Conservation (phyloP, 2,888 invertebrate species). For the Melanostoma mellinum region DNA sequence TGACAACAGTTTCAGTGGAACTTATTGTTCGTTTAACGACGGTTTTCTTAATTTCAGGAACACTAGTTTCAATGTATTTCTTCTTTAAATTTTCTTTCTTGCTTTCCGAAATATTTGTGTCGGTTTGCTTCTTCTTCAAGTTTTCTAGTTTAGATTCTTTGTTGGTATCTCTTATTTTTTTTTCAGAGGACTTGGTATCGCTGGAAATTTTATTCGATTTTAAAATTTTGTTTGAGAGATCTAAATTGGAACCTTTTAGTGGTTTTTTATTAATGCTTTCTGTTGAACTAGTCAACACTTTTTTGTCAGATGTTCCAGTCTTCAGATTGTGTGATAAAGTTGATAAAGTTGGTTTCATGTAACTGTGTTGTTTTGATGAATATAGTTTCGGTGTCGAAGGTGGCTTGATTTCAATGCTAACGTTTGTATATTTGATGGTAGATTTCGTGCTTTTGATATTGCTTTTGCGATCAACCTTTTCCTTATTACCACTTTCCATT, state of each 20-base stretch:
- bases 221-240: too few relatives aligned
- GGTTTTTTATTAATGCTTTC: not conserved
- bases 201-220: too few relatives aligned
- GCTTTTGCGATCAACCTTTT: not conserved
- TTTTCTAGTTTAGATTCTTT: not conserved
- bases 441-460: not conserved
- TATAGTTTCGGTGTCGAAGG: slow-evolving; percentile 38
- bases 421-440: not conserved
- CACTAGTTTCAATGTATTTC: too few relatives aligned
- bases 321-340: slow-evolving; percentile 84
- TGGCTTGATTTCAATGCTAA: slow-evolving; percentile 19
- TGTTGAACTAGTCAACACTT: not conserved
- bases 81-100: too few relatives aligned
- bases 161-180: not conserved
- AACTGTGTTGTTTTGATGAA: slow-evolving; percentile 80
- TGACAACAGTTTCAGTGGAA: too few relatives aligned
- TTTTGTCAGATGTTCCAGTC: slow-evolving; percentile 78
- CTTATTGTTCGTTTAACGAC: too few relatives aligned
- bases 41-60: not conserved
- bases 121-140: too few relatives aligned
- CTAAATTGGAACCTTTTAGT: too few relatives aligned
- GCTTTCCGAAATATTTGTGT: too few relatives aligned
- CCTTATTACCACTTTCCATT: too few relatives aligned
- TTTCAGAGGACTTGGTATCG: too few relatives aligned
- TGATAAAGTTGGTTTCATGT: slow-evolving; percentile 85